Base-by-base conservation (phyloP, 2,888 invertebrate species). In the Tribolium freemani region DNA sequence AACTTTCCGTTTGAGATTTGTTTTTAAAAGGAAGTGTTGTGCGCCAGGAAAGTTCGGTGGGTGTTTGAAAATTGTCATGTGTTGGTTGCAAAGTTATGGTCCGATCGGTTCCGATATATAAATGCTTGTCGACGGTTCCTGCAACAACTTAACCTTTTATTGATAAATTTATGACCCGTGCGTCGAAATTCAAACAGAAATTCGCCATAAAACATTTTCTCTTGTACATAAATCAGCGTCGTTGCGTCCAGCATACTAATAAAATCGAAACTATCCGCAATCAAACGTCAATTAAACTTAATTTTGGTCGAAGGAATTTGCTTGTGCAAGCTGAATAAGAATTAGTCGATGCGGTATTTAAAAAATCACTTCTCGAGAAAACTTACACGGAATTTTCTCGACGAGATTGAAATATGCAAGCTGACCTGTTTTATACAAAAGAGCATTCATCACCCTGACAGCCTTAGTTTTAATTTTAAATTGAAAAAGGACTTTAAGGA, bases 81-180 rank as follows among this genome's bases (percentile, higher is more conserved):
- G 48, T 66, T 67, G 30, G 56, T 63, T 45, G 54, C 48, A 66
- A 30, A 72, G 64, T 72, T 69, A 51, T 44, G 60, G 66, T 71
- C 61, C 67, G 67, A 60, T 67, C 45, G 46, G 38, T 30, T 26
- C 21, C 53, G 51, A 73, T 70, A 70, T 70, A 70, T 70, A 73
- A 66, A 73, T 70, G 66, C 54, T 63, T 51, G 67, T 73, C 70
- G 70, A 66, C 58, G 54, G 70, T 53, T 56, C 10, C 63, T 56
- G 53, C 64, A 74, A 64, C 74, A 71, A 71, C 74, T 74, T 71
- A 71, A 74, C 74, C 68, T 74, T 69, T 74, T 68, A 68, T 71
- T 74, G 69, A 67, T 74, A 69, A 73, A 75, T 77, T 77, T 73
- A 73, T 64, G 75, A 74, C 71, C 70, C 53, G 69, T 61, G 73